Conservation (phyloP, 1,140 invertebrate species). For the Aporrectodea caliginosa region DNA sequence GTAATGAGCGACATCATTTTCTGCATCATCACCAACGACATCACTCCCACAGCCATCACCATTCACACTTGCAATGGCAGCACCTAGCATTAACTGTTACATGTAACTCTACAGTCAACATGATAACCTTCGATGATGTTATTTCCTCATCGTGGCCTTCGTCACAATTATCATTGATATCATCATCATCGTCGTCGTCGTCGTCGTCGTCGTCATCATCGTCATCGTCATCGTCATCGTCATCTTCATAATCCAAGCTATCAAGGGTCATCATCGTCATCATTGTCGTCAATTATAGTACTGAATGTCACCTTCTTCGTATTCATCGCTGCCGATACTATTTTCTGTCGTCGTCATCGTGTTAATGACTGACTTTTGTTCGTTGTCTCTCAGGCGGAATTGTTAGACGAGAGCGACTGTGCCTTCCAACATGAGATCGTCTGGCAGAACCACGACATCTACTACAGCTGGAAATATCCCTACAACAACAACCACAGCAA, state of each 20-base stretch:
- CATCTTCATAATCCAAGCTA: not conserved
- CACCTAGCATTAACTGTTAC: too few relatives aligned
- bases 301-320: not conserved
- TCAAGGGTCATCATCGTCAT: not conserved
- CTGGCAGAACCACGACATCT: constrained; percentile 20
- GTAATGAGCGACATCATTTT: too few relatives aligned
- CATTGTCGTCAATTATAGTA: not conserved
- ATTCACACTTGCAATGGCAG: too few relatives aligned
- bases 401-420: not conserved
- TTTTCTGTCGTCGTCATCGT: constrained; percentile 1
- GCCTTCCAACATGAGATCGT: constrained; percentile 20
- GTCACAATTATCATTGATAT: not conserved
- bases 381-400: not conserved
- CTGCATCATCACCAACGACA: too few relatives aligned
- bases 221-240: not conserved
- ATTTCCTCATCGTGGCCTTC: not conserved
- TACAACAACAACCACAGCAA: not conserved
- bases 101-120: too few relatives aligned
- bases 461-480: constrained; percentile 20
- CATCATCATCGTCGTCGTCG: not conserved
- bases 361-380: not conserved
- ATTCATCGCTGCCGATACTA: not conserved
- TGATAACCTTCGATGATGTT: too few relatives aligned
- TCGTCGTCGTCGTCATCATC: not conserved
- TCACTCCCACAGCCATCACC: too few relatives aligned